phyloP scores from a whole-genome alignment of 2,888 invertebrate genomes.

The Nasonovia ribisnigri region DNA sequence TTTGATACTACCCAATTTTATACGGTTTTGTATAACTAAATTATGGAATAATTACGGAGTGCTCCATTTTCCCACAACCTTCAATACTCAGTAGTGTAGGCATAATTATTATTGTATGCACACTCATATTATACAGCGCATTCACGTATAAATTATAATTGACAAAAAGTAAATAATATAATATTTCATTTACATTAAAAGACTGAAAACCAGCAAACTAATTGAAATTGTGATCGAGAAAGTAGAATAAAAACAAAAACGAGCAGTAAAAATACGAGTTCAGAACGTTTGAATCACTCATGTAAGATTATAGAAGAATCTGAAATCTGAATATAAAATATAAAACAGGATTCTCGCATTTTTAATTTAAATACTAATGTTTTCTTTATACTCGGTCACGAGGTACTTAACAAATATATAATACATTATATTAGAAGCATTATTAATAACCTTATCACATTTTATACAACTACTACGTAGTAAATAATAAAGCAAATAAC shows the following conservation, averaged over 20 bases:
- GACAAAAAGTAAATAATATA: conserved; percentile 21
- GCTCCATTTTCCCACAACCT: not conserved
- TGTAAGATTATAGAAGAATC: not conserved
- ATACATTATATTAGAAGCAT: not conserved
- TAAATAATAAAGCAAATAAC: not conserved
- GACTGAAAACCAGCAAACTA: not conserved
- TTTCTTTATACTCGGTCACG: not conserved
- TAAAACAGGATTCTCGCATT: conserved; percentile 2
- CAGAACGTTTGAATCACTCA: not conserved
- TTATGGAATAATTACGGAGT: not conserved
- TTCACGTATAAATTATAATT: not conserved
- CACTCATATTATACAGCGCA: not conserved
- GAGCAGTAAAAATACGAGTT: not conserved
- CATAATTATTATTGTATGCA: not conserved
- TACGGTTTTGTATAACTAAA: conserved; percentile 2
- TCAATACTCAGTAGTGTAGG: not conserved
- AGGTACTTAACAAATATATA: not conserved
- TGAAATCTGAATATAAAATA: conserved; percentile 3
- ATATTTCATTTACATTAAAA: conserved; percentile 3
- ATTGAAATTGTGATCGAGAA: conserved; percentile 11
- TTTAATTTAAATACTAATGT: not conserved
- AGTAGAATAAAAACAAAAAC: not conserved
- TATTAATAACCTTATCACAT: not conserved
- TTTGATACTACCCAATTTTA: not conserved
- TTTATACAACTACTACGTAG: not conserved